These are phyloP conservation scores for Hydra vulgaris DNA, from an alignment of 30 jellyfish, hydroid and myxozoan species.

Conservation along the genomic window DNA sequence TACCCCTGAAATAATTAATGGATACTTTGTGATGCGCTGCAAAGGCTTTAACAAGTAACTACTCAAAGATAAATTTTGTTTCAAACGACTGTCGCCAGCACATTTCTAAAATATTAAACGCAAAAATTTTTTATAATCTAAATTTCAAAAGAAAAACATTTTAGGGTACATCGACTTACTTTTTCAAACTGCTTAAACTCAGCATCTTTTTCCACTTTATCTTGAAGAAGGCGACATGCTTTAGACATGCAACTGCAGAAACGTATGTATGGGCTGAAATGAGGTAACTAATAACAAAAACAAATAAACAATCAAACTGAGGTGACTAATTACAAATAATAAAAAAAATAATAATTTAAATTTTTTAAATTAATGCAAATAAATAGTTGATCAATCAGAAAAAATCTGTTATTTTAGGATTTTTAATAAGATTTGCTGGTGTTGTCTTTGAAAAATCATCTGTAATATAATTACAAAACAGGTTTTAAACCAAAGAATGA, in stretches of 20 bases:
- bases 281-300: constrained; percentile 59
- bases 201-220: constrained; percentile 88
- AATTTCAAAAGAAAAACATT: background rate
- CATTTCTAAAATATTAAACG: constrained; percentile 46
- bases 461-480: too few species aligned
- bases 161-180: constrained; percentile 12
- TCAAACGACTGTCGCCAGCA: constrained; percentile 88
- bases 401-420: too few species aligned
- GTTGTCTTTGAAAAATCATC: too few species aligned
- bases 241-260: constrained; percentile 97
- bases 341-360: too few species aligned
- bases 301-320: too few species aligned
- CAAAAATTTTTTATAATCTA: background rate
- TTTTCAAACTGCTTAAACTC: constrained; percentile 83
- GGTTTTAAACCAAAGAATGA: too few species aligned
- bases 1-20: constrained; percentile 69
- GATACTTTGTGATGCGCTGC: constrained; percentile 92
- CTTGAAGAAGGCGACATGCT: constrained; percentile 82
- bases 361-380: too few species aligned
- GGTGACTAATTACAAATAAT: background rate
- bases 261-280: constrained; percentile 86
- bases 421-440: too few species aligned
- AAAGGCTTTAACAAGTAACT: constrained; percentile 81
- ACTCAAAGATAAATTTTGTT: constrained; percentile 82
- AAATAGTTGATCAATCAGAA: too few species aligned